phyloP scores from a whole-genome alignment of 2,888 invertebrate species.

The Heterodera filipjevi region DNA sequence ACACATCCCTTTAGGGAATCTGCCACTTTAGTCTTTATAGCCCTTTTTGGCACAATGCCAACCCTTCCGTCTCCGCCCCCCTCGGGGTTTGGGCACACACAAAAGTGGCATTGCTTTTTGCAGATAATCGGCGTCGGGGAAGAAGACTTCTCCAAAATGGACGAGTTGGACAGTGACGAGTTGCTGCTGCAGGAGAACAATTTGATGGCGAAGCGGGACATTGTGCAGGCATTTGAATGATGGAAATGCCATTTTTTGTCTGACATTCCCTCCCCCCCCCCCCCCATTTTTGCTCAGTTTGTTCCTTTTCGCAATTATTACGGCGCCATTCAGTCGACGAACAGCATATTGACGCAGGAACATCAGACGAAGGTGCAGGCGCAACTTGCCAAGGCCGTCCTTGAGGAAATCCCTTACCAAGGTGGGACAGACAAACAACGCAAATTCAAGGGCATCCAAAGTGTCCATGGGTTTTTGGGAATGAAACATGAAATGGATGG shows the following conservation, averaged over 20 bases:
- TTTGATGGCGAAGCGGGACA: conserved; percentile 70
- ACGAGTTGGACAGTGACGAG: conserved; percentile 72
- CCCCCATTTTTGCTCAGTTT: conserved; percentile 52
- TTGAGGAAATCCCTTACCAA: conserved; percentile 22
- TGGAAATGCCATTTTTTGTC: not conserved
- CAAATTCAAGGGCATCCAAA: too few relatives aligned
- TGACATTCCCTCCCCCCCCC: not conserved
- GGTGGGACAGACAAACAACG: not conserved
- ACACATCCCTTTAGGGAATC: too few relatives aligned
- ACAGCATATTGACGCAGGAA: not conserved
- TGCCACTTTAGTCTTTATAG: too few relatives aligned
- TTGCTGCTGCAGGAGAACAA: conserved; percentile 67
- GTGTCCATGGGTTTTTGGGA: too few relatives aligned
- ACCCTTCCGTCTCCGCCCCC: too few relatives aligned
- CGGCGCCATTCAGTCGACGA: not conserved
- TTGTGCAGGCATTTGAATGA: conserved; percentile 68
- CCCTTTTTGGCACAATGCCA: too few relatives aligned
- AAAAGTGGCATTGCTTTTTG: not conserved
- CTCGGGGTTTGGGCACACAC: too few relatives aligned
- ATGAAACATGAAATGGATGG: not conserved
- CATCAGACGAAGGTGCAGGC: conserved; percentile 20
- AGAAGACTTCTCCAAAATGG: conserved; percentile 73
- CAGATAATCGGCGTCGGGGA: conserved; percentile 72
- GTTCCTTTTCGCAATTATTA: conserved; percentile 63
- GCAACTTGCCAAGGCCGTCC: conserved; percentile 20